Conservation (phyloP, 2,113 vertebrate species). For the Pundamilia nyererei region DNA sequence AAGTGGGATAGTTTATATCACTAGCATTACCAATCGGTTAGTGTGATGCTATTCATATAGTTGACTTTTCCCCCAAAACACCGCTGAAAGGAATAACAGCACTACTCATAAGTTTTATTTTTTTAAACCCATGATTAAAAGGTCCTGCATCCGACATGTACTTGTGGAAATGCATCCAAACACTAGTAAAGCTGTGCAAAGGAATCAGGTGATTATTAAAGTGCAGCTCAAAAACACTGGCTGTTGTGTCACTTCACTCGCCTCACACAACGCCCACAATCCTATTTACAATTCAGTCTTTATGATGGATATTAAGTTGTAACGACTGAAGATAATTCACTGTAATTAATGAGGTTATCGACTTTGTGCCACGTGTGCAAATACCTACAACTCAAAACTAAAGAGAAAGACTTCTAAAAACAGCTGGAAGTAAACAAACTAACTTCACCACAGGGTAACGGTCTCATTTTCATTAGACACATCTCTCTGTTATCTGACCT, state of each 20-base stretch:
- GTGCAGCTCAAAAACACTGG: background rate
- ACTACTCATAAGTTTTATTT: background rate
- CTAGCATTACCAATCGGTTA: background rate
- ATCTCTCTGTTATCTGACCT: background rate
- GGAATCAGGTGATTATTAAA: background rate
- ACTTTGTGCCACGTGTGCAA: background rate
- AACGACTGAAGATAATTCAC: background rate
- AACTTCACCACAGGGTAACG: background rate
- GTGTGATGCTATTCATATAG: background rate
- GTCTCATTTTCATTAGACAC: background rate
- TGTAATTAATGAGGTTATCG: background rate
- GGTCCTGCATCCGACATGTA: background rate
- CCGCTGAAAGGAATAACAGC: background rate
- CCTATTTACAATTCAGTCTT: background rate
- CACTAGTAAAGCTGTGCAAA: background rate
- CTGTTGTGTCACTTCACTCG: background rate
- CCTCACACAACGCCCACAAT: background rate
- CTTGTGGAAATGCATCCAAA: background rate
- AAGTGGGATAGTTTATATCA: background rate
- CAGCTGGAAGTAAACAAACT: background rate
- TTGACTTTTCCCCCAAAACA: accelerated
- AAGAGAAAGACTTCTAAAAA: background rate
- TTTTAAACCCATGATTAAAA: background rate
- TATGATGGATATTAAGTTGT: background rate
- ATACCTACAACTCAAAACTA: accelerated